Percentiles rank a stretch among this genome's conserved stretches.
These are phyloP conservation scores for Mylabris phalerata DNA, from an alignment of 1,140 invertebrate species.

Conservation along the genomic window DNA sequence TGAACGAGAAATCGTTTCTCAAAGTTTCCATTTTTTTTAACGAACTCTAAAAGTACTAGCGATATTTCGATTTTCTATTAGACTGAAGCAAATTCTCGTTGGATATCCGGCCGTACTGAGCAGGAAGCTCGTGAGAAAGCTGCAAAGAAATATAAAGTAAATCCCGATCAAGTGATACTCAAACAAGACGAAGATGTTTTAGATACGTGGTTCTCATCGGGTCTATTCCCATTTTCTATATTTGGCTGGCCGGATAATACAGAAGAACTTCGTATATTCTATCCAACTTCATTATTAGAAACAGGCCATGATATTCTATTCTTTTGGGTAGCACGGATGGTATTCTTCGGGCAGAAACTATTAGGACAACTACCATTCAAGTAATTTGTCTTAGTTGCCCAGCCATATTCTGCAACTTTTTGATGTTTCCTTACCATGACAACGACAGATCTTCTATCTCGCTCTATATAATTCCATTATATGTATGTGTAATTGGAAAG, in stretches of 20 bases:
- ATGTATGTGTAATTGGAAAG: too few species aligned
- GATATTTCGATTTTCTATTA: constrained; percentile 23
- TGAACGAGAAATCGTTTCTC: too few species aligned
- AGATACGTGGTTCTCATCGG: constrained; percentile 99
- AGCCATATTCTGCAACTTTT: too few species aligned
- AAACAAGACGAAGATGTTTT: constrained; percentile 92
- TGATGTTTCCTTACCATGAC: too few species aligned
- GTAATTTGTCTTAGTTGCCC: too few species aligned
- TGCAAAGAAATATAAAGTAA: constrained; percentile 66
- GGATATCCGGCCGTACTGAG: constrained; percentile 83
- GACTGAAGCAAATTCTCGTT: constrained; percentile 66
- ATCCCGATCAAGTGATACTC: constrained; percentile 60
- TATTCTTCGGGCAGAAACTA: constrained; percentile 90
- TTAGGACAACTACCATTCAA: constrained; percentile 90
- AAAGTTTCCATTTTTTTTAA: too few species aligned
- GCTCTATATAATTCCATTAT: too few species aligned
- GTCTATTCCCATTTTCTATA: constrained; percentile 92
- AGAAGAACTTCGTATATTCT: constrained; percentile 69
- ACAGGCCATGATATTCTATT: constrained; percentile 98
- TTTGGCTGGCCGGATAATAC: constrained; percentile 95
- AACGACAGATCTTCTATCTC: too few species aligned
- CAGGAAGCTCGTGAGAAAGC: constrained; percentile 84
- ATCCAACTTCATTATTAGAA: constrained; percentile 89
- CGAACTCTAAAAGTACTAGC: too few species aligned
- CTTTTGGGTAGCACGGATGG: constrained; percentile 99